Conservation (phyloP, 2,888 invertebrate genomes). For the Opisthograptis luteolata region DNA sequence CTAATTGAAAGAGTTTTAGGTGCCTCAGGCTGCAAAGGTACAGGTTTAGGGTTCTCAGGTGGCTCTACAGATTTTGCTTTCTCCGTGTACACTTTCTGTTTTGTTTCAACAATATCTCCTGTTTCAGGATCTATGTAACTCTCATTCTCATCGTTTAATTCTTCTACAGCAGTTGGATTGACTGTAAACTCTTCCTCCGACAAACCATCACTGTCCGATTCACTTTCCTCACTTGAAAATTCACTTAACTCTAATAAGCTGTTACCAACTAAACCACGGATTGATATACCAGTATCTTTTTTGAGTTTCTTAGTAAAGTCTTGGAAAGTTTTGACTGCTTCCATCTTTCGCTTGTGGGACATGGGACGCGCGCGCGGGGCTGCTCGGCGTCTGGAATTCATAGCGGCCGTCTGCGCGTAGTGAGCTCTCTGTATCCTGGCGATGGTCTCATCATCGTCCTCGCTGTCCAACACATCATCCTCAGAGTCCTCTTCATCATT, state of each 20-base stretch:
- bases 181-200: slow-evolving; percentile 80
- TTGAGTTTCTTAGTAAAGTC: slow-evolving; percentile 81
- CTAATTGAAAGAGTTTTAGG: slow-evolving; percentile 79
- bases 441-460: slow-evolving; percentile 79
- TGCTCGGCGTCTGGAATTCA: slow-evolving; percentile 68
- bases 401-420: slow-evolving; percentile 76
- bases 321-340: slow-evolving; percentile 80
- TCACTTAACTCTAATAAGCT: slow-evolving; percentile 79
- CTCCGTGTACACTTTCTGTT: slow-evolving; percentile 35
- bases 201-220: slow-evolving; percentile 78
- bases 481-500: slow-evolving; percentile 69
- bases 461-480: slow-evolving; percentile 71
- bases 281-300: slow-evolving; percentile 79
- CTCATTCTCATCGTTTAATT: slow-evolving; percentile 75
- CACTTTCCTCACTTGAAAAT: slow-evolving; percentile 74
- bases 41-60: slow-evolving; percentile 24
- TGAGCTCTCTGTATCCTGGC: slow-evolving; percentile 78
- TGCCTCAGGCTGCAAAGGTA: slow-evolving; percentile 37
- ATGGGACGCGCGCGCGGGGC: slow-evolving; percentile 68
- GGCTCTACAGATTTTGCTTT: slow-evolving; percentile 36
- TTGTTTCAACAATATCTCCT: slow-evolving; percentile 72
- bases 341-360: slow-evolving; percentile 80
- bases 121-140: slow-evolving; percentile 82
- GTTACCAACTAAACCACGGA: slow-evolving; percentile 78
- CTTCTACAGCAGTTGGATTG: slow-evolving; percentile 74